phyloP scores from a whole-genome alignment of 1,140 invertebrate species.

The Anastatus disparis region DNA sequence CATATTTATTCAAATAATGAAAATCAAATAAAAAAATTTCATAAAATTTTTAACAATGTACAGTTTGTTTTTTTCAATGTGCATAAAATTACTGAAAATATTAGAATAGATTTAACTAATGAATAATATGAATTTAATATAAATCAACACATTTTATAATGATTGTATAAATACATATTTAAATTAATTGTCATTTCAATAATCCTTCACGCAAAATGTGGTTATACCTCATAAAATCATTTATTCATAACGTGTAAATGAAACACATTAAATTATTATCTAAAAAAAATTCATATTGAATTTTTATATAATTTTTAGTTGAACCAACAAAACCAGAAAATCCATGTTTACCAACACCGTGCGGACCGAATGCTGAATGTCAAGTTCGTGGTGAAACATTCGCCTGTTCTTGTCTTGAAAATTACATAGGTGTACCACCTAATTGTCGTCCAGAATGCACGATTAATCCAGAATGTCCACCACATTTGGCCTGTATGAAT shows the following conservation, averaged over 20 bases:
- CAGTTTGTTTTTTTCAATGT: constrained; percentile 10
- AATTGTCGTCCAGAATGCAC: constrained; percentile 71
- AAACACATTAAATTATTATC: not conserved
- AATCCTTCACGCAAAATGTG: no score
- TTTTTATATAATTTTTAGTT: constrained; percentile 45
- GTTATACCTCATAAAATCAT: not conserved
- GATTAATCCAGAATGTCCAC: constrained; percentile 70
- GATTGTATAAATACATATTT: not conserved
- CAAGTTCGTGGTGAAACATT: constrained; percentile 65
- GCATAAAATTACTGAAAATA: constrained; percentile 15
- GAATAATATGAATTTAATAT: no score
- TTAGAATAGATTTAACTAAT: constrained; percentile 32
- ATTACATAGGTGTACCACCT: constrained; percentile 70
- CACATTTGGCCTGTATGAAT: constrained; percentile 67
- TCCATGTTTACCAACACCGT: constrained; percentile 73
- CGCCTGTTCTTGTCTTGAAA: constrained; percentile 67
- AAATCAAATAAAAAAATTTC: not conserved
- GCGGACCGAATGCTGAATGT: constrained; percentile 71
- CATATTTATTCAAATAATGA: not conserved
- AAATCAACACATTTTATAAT: no score
- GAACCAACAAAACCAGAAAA: constrained; percentile 60
- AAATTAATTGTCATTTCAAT: not conserved
- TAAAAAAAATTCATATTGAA: not conserved
- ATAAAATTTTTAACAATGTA: constrained; percentile 5
- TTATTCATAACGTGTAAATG: not conserved